Conservation (phyloP, 2,797 vertebrate species). For the Leontocebus nigricollis region DNA sequence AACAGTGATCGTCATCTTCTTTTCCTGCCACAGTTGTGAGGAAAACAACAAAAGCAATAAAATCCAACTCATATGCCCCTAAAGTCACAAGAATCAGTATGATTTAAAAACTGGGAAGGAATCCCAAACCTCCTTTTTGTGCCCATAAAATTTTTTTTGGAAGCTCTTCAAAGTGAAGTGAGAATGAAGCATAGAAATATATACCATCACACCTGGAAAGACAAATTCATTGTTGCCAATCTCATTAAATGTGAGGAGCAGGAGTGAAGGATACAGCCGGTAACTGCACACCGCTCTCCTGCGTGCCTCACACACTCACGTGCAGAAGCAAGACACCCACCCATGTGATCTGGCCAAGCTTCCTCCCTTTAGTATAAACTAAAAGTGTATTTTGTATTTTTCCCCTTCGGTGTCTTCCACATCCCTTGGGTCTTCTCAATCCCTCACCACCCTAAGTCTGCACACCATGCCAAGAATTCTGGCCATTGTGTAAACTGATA, state of each 20-base stretch:
- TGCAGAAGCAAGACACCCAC: neutral
- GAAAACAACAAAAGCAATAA: neutral
- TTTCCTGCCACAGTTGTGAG: neutral
- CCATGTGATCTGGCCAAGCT: rapidly evolving
- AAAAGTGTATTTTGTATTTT: neutral
- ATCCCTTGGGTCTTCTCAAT: slow-evolving; percentile 51
- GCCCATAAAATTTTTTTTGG: slow-evolving; percentile 35
- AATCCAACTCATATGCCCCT: neutral
- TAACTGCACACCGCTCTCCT: neutral
- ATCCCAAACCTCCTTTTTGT: slow-evolving; percentile 46
- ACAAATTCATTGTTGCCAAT: slow-evolving; percentile 1
- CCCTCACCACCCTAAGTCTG: slow-evolving; percentile 57
- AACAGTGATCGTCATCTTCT: neutral
- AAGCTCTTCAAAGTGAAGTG: slow-evolving; percentile 67
- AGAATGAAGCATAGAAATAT: slow-evolving; percentile 28
- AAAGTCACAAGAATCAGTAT: slow-evolving; percentile 31
- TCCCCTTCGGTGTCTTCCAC: neutral
- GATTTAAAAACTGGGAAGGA: slow-evolving; percentile 70
- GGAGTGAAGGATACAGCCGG: neutral
- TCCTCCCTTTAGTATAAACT: neutral
- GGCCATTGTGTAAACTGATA: slow-evolving; percentile 70
- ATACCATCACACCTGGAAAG: slow-evolving; percentile 64
- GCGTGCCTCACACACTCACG: rapidly evolving
- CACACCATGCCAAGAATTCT: slow-evolving; percentile 52
- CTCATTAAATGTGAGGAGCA: slow-evolving; percentile 3